Percentiles rank a stretch among this genome's conserved stretches.
These are phyloP conservation scores for Drosophila sulfurigaster DNA, from an alignment of 1,140 invertebrate species.

Conservation along the genomic window DNA sequence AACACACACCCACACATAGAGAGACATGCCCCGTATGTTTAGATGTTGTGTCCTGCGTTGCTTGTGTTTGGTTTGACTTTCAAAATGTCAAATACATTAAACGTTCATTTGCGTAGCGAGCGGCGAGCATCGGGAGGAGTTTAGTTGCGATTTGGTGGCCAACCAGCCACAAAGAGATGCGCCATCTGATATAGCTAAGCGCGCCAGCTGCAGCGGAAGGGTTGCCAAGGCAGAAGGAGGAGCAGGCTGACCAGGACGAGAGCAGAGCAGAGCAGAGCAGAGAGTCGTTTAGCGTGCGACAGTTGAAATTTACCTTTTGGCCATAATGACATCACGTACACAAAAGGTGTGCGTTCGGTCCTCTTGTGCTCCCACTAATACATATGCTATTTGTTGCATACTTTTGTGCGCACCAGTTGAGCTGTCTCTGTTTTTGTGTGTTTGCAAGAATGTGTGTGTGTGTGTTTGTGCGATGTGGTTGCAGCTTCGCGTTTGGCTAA, in stretches of 20 bases:
- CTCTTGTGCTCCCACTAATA: slow-evolving; percentile 48
- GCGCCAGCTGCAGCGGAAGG: slow-evolving; percentile 2
- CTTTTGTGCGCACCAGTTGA: slow-evolving; percentile 32
- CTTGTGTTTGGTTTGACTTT: slow-evolving; percentile 72
- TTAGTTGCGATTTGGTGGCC: slow-evolving; percentile 74
- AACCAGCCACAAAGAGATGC: slow-evolving; percentile 65
- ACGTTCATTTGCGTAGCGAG: slow-evolving; percentile 71
- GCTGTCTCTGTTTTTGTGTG: slow-evolving; percentile 7
- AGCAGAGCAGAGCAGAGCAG: slow-evolving; percentile 11
- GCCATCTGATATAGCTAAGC: slow-evolving; percentile 32
- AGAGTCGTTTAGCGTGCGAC: slow-evolving; percentile 79
- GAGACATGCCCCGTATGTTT: slow-evolving; percentile 55
- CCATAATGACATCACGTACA: slow-evolving; percentile 82
- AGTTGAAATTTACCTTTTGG: slow-evolving; percentile 82
- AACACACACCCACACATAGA: slow-evolving; percentile 6
- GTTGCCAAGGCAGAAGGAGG: not conserved
- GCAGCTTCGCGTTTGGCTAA: slow-evolving; percentile 66
- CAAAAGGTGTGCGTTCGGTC: slow-evolving; percentile 73
- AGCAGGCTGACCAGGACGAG: not conserved
- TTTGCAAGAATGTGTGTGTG: slow-evolving; percentile 28
- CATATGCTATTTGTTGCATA: slow-evolving; percentile 77
- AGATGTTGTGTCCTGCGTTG: slow-evolving; percentile 68
- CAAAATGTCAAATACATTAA: slow-evolving; percentile 82
- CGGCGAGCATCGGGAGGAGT: not conserved
- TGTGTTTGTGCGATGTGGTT: slow-evolving; percentile 63